Evolutionary conservation across 2,113 vertebrate genomes (phyloP), one percentile per base, ranked within the genome.

Genomic region (Romanogobio albipinnatus): DNA sequence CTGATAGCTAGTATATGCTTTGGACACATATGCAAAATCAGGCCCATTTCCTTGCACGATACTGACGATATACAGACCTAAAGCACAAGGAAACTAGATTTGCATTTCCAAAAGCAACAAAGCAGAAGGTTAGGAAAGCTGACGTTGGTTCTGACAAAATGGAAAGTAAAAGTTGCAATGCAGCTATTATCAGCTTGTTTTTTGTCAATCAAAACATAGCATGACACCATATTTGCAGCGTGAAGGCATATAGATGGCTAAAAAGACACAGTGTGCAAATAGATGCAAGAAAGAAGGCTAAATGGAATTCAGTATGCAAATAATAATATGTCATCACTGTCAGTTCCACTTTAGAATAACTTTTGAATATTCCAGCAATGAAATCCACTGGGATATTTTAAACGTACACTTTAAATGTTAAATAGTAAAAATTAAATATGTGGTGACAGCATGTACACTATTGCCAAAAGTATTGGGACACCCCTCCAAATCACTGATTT

Each of bases 101-200:
- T 70, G 19, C 66, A 70, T 70, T 70, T 70, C 66, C 4, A 66
- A 7, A 36, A 66, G 29, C 26, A 66, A 66, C 11, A 62, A 29
- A 68, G 64, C 62, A 36, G 36, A 36, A 17, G 36, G 33, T 68
- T 36, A 68, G 15, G 64, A 9, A 68, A 68, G 66, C 17, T 70
- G 66, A 68, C 3, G 19, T 70, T 70, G 36, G 14, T 17, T 43
- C 36, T 5, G 36, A 70, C 4, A 22, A 70, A 43, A 43, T n/a
- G 33, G 39, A 70, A 70, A 43, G 66, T n/a, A 70, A 70, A 70
- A 39, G 66, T 70, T 70, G 66, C 66, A 70, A n/a, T 43, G 3
- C 3, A 39, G 3, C 9, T 39, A 19, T 22, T 43, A 43, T 70
- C 17, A 36, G 4, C 1, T 66, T 36, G 29, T 1, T 33, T 36